Base-by-base conservation (phyloP, 2,113 vertebrate genomes). In the Coracopsis vasa region DNA sequence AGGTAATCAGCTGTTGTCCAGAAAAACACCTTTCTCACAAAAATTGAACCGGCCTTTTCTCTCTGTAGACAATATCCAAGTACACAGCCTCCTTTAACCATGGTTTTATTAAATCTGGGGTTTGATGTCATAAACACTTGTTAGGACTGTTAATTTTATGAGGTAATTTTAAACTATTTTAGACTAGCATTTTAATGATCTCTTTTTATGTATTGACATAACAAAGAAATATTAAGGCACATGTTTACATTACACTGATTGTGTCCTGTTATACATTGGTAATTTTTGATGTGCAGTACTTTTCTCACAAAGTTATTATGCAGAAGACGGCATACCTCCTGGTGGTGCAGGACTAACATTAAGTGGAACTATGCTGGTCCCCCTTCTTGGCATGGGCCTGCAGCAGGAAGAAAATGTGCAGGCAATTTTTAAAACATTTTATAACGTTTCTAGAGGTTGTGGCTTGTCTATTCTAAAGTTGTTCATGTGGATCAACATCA, bases 101-200 rank as follows among this genome's bases (percentile, higher is more conserved):
- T 0, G 0, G 19, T 69, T 27, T 81, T 92, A 94, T 87, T 95
- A 89, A 95, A 89, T 87, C 61, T 79, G 61, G 54, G n/a, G 41
- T 72, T 88, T 91, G 89, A 47, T 90, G 73, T 81, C 74, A 95
- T 87, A 95, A 96, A 91, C 65, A 67, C 83, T 95, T 66, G 37
- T 61, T 80, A 91, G 42, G 80, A 89, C 60, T 94, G 64, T 80
- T 96, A 93, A 91, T 94, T 95, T 95, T 94, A 92, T 85, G 78
- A 92, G 25, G 44, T 53, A 80, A 44, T n/a, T 73, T 71, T 37
- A 64, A 90, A 83, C 39, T 65, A 51, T 53, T 95, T 95, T 88
- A 75, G 56, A 65, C 19, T 61, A 79, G 8, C n/a, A 72, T 82
- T 92, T 95, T 72, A 92, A 92, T 35, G 58, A 79, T 64, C 11